A percentile compares a stretch with the other conserved stretches of the same genome.
These are phyloP conservation scores for Bos taurus DNA, from an alignment of 2,113 vertebrate genomes.

Conservation along the genomic window DNA sequence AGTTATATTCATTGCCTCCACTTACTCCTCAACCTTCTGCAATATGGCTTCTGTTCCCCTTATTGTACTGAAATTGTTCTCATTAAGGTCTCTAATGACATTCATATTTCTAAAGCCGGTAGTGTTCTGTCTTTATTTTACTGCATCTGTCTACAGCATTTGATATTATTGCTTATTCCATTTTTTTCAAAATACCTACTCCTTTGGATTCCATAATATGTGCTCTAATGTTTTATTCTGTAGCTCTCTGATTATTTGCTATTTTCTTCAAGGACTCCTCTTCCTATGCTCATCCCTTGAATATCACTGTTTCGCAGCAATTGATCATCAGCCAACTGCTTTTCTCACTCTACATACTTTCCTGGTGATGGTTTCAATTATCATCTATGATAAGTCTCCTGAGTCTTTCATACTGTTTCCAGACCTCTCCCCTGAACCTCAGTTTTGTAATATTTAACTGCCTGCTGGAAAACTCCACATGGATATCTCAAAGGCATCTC, in stretches of 20 bases:
- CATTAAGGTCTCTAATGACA: constrained; percentile 42
- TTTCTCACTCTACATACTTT: background rate
- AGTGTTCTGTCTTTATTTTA: constrained; percentile 47
- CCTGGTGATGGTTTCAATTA: background rate
- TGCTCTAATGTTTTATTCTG: background rate
- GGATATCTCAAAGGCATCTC: background rate
- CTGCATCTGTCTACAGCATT: constrained; percentile 35
- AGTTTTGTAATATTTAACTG: background rate
- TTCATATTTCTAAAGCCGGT: constrained; percentile 46
- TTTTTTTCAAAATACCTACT: constrained; percentile 35
- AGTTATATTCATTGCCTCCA: constrained; percentile 11
- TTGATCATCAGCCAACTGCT: background rate
- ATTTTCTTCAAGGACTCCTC: background rate
- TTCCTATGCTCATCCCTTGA: background rate
- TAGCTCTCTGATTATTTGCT: background rate
- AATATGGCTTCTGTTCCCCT: background rate
- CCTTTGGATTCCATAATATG: background rate
- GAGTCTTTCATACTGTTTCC: background rate
- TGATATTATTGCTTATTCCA: constrained; percentile 6
- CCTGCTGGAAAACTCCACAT: background rate
- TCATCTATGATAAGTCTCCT: background rate
- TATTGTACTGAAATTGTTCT: constrained; percentile 53
- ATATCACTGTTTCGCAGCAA: background rate
- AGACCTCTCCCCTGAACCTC: background rate
- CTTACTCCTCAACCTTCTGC: constrained; percentile 32